Base-by-base conservation (phyloP, 2,113 vertebrate genomes). In the Nerophis ophidion region DNA sequence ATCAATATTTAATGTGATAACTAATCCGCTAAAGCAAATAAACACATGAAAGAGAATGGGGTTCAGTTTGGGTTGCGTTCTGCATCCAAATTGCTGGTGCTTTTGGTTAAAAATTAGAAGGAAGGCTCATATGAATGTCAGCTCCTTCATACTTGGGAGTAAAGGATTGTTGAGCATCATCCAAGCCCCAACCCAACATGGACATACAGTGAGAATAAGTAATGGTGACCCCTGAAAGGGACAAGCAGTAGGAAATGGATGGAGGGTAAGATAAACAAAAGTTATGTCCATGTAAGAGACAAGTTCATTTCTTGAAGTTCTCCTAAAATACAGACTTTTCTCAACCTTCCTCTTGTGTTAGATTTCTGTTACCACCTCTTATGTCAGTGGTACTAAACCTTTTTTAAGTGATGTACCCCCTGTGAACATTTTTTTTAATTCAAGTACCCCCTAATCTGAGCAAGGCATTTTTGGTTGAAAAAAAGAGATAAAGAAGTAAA, bases 61-160 rank as follows among this genome's bases (percentile, higher is more conserved):
- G 11, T 55, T 34, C 7, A 38, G 8, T 34, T 49, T 2, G 40
- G 57, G 15, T n/a, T 58, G 53, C 67, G 53, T 52, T 64, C 47
- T 58, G n/a, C 26, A 49, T 72, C 56, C 74, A 50, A 70, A 60
- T 70, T 66, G 26, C 26, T 26, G 53, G 57, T 63, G 55, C 65
- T 58, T 58, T 49, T 49, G 57, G 76, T 75, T 81, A 70, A 75
- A 68, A 73, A 81, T 76, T 79, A 74, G 64, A 82, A 87, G 57
- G 44, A 56, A 51, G 45, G 60, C 67, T 77, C 65, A 74, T 83
- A 83, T 80, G 62, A 71, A 81, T 83, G 66, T 52, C 48, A 71
- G 55, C 9, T 11, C 48, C 60, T 68, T 83, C 68, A 71, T 80
- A 76, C 70, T 70, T 64, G 13, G n/a, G 16, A 52, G 35, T 13